A percentile compares a stretch with the other conserved stretches of the same genome.
Conservation (phyloP, 2,113 vertebrate species). For the Craseonycteris thonglongyai region DNA sequence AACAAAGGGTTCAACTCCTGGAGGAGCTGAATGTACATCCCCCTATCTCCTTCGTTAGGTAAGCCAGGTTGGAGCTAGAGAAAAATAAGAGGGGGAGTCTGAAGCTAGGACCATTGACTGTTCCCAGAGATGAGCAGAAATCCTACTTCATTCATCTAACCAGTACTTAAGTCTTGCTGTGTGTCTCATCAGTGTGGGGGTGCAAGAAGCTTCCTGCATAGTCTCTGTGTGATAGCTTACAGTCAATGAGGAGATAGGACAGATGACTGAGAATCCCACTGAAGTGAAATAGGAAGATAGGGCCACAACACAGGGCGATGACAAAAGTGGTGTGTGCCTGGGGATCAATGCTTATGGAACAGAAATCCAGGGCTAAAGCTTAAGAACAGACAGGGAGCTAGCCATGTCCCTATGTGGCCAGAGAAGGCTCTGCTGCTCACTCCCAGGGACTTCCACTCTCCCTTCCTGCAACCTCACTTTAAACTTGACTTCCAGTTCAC, state of each 20-base stretch:
- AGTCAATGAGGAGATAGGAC: not conserved
- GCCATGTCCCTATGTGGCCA: not conserved
- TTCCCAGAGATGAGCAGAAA: conserved; percentile 33
- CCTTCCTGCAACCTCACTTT: not conserved
- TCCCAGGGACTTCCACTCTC: not conserved
- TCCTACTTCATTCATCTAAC: not conserved
- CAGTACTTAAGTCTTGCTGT: not conserved
- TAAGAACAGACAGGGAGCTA: not conserved
- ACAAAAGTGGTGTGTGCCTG: not conserved
- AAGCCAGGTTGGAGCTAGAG: not conserved
- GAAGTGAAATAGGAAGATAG: not conserved
- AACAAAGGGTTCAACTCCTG: not conserved
- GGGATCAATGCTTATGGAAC: not conserved
- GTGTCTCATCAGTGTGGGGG: not conserved
- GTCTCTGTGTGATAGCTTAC: not conserved
- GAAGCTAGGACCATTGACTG: not conserved
- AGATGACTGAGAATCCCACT: not conserved
- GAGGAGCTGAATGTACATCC: not conserved
- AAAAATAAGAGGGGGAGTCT: not conserved
- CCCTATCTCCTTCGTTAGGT: not conserved
- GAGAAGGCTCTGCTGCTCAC: not conserved
- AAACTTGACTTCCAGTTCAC: not conserved
- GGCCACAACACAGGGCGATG: not conserved
- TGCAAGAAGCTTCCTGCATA: not conserved
- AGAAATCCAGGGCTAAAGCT: not conserved